phyloP scores from a whole-genome alignment of 2,888 invertebrate species.

The Sphecodes monilicornis region DNA sequence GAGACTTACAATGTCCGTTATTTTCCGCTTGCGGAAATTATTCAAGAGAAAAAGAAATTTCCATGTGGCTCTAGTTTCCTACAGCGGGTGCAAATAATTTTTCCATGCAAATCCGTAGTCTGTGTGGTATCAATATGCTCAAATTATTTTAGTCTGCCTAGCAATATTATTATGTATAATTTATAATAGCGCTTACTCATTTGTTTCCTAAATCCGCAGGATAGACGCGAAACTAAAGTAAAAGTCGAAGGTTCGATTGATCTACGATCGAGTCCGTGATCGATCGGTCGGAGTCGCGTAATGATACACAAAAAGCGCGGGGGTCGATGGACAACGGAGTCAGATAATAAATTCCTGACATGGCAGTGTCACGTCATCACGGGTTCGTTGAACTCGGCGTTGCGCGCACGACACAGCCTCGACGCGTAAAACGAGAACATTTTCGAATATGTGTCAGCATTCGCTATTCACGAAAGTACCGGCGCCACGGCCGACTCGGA shows the following conservation, averaged over 20 bases:
- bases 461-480: not conserved
- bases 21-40: too few relatives aligned
- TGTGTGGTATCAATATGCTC: not conserved
- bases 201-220: not conserved
- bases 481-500: not conserved
- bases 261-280: not conserved
- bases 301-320: constrained; percentile 68
- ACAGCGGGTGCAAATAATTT: not conserved
- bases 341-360: constrained; percentile 81
- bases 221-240: not conserved
- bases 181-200: not conserved
- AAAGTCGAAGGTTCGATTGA: not conserved
- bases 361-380: constrained; percentile 72
- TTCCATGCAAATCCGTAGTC: not conserved
- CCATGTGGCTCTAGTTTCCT: too few relatives aligned
- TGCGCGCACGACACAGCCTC: constrained; percentile 7
- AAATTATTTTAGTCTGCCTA: not conserved
- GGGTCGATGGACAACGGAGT: constrained; percentile 73
- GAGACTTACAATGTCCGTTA: not conserved
- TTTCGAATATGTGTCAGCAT: constrained; percentile 10
- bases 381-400: constrained; percentile 63
- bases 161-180: too few relatives aligned
- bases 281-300: constrained; percentile 14
- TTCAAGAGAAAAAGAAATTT: not conserved
- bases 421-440: constrained; percentile 12